Percentiles rank a stretch among this genome's conserved stretches.
Conservation (phyloP, 2,888 invertebrate genomes). For the Pyrrhia umbra region DNA sequence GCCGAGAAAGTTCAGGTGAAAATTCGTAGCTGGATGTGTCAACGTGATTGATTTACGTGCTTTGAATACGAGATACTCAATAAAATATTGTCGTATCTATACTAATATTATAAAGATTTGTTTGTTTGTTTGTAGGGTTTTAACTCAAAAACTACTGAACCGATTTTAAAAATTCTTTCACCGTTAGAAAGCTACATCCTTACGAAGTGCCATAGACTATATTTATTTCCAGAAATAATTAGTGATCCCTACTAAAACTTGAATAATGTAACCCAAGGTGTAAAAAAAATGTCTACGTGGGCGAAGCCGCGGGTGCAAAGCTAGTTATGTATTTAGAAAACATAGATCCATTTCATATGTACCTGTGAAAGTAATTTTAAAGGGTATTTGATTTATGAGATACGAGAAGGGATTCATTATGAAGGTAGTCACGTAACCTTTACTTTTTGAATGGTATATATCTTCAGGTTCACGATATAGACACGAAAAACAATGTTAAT, state of each 20-base stretch:
- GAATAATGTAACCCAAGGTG: no score
- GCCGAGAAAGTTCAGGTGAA: constrained; percentile 43
- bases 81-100: constrained; percentile 36
- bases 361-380: neutral
- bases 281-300: no score
- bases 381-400: neutral
- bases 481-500: neutral
- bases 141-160: no score
- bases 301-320: no score
- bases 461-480: neutral
- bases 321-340: neutral
- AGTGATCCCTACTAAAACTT: no score
- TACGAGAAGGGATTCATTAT: neutral
- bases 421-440: neutral
- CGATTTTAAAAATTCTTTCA: no score
- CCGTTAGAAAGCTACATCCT: no score
- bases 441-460: neutral
- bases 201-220: no score
- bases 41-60: constrained; percentile 45
- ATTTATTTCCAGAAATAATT: no score
- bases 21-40: constrained; percentile 44
- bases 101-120: no score
- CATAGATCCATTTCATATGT: neutral
- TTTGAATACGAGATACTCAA: constrained; percentile 27
- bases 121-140: no score